Evolutionary conservation across 2,113 vertebrate genomes (phyloP).

Genomic region (Ptyas mucosa): DNA sequence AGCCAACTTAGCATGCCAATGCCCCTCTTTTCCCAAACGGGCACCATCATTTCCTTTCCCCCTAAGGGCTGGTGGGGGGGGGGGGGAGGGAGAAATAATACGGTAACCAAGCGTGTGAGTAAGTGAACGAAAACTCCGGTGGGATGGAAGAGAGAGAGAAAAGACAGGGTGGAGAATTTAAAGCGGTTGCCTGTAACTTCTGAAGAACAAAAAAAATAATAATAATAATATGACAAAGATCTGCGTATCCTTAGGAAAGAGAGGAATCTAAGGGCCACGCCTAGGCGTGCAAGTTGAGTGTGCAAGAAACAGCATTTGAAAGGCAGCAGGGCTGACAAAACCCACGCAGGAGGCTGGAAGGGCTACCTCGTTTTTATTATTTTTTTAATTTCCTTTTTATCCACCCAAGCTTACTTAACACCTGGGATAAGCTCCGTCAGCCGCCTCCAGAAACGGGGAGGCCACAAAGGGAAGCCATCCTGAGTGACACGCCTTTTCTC

Average conservation of each 20-base stretch:
- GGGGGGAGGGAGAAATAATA: too few relatives aligned
- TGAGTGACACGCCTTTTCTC: neutral
- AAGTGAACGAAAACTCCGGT: neutral
- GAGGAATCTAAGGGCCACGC: neutral
- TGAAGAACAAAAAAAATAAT: neutral
- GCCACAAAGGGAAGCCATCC: neutral
- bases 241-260: neutral
- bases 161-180: neutral
- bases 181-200: neutral
- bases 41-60: neutral
- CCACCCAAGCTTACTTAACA: conserved; percentile 8
- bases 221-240: too few relatives aligned
- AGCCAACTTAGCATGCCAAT: neutral
- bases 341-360: neutral
- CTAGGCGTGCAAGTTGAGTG: neutral
- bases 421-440: neutral
- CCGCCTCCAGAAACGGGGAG: neutral
- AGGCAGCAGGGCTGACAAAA: neutral
- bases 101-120: neutral
- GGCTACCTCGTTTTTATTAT: neutral
- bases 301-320: neutral
- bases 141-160: too few relatives aligned
- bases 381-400: neutral
- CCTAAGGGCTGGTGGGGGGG: too few relatives aligned
- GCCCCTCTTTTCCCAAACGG: too few relatives aligned